These are phyloP conservation scores for Brachypterus glaber DNA, from an alignment of 2,888 invertebrate species.

Conservation along the genomic window DNA sequence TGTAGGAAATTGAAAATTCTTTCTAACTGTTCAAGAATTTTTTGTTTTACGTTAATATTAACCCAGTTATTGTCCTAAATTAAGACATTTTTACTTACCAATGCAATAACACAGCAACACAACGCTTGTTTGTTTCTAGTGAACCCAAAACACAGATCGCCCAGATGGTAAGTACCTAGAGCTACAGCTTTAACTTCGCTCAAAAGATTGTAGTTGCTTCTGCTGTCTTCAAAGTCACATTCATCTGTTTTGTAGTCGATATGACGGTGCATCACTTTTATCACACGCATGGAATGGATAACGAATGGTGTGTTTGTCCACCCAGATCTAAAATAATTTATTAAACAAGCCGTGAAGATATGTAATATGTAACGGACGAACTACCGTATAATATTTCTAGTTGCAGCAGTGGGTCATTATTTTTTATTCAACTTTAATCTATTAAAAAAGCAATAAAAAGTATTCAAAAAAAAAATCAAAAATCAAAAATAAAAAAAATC, in stretches of 20 bases:
- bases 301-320: constrained; percentile 28
- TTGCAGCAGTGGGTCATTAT: no score
- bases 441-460: no score
- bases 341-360: no score
- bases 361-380: no score
- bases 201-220: constrained; percentile 48
- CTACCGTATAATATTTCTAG: no score
- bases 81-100: constrained; percentile 32
- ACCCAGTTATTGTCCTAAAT: not conserved
- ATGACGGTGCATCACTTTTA: constrained; percentile 21
- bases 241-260: constrained; percentile 42
- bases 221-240: constrained; percentile 43
- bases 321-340: constrained; percentile 16
- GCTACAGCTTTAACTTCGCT: constrained; percentile 49
- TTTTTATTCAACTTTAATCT: no score
- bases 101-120: constrained; percentile 48
- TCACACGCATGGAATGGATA: constrained; percentile 27
- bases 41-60: no score
- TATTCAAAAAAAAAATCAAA: no score
- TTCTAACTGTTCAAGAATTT: no score
- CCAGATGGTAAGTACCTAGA: constrained; percentile 49
- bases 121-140: constrained; percentile 51
- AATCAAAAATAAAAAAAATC: no score
- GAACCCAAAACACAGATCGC: constrained; percentile 50
- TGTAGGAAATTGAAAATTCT: no score